Percentiles rank a stretch among this genome's conserved stretches.
Evolutionary conservation across 2,113 vertebrate species (phyloP).

Genomic region (Semicossyphus pulcher): DNA sequence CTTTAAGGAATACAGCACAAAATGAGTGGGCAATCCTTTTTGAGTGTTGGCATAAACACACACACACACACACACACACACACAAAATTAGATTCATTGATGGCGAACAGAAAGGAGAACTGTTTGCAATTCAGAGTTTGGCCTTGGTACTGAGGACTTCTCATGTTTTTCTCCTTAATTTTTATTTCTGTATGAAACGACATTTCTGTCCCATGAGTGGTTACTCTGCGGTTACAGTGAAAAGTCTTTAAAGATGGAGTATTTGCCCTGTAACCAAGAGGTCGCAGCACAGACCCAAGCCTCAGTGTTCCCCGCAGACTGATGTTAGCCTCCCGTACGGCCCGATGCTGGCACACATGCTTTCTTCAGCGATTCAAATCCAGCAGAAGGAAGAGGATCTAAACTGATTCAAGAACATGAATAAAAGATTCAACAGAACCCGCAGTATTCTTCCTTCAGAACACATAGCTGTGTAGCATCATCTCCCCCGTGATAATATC

Average conservation of each 20-base stretch:
- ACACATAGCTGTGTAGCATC: conserved; percentile 21
- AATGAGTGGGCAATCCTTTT: conserved; percentile 8
- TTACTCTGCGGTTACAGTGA: conserved; percentile 43
- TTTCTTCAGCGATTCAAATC: conserved; percentile 28
- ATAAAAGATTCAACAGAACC: conserved; percentile 56
- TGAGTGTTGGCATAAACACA: not conserved
- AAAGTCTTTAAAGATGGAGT: conserved; percentile 63
- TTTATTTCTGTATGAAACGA: conserved; percentile 52
- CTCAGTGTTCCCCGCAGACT: conserved; percentile 27
- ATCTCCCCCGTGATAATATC: conserved; percentile 41
- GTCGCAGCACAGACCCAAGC: conserved; percentile 31
- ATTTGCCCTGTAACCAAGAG: conserved; percentile 51
- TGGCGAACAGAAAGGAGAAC: conserved; percentile 51
- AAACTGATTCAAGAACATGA: conserved; percentile 56
- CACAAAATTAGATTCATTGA: conserved; percentile 42
- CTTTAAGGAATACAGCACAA: conserved; percentile 32
- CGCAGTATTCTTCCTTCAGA: conserved; percentile 39
- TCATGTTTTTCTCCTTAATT: conserved; percentile 23
- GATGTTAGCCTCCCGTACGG: conserved; percentile 20
- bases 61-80: not conserved
- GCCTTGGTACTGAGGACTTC: conserved; percentile 38
- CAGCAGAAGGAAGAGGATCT: conserved; percentile 43
- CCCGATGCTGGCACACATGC: conserved; percentile 13
- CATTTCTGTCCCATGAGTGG: conserved; percentile 52
- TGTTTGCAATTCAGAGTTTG: conserved; percentile 50